phyloP scores from a whole-genome alignment of 53 echinoderm and acorn worm genomes.

The Astropecten irregularis region DNA sequence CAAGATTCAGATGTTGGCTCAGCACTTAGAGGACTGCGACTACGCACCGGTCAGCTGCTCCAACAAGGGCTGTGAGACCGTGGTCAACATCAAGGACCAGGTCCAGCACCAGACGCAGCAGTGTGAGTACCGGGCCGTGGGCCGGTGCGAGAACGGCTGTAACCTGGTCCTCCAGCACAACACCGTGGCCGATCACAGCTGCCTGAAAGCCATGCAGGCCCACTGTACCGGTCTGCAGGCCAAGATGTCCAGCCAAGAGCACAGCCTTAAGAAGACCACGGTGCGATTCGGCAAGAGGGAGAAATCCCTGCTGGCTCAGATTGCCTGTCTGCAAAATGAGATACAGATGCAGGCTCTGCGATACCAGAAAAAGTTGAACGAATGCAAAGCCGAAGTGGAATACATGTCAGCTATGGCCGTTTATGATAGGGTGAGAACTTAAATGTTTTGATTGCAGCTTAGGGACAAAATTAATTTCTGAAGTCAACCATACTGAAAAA shows the following conservation, averaged over 20 bases:
- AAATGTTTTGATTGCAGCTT: no score
- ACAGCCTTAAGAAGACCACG: slow-evolving; percentile 82
- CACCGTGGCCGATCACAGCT: slow-evolving; percentile 79
- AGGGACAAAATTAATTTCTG: no score
- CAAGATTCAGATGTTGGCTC: slow-evolving; percentile 83
- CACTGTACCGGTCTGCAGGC: slow-evolving; percentile 74
- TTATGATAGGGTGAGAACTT: slow-evolving; percentile 82
- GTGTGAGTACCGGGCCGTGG: slow-evolving; percentile 95
- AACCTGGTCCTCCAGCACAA: slow-evolving; percentile 81
- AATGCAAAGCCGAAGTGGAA: slow-evolving; percentile 93
- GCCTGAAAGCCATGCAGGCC: slow-evolving; percentile 86
- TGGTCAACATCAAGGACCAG: slow-evolving; percentile 88
- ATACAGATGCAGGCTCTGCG: slow-evolving; percentile 97
- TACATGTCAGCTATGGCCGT: slow-evolving; percentile 83
- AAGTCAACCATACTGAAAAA: no score
- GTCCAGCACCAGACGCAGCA: slow-evolving; percentile 82
- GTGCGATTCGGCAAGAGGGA: slow-evolving; percentile 87
- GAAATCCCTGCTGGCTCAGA: slow-evolving; percentile 89
- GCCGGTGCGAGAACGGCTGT: slow-evolving; percentile 92
- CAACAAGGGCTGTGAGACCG: slow-evolving; percentile 88
- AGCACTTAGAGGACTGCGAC: slow-evolving; percentile 95
- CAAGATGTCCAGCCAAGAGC: slow-evolving; percentile 87
- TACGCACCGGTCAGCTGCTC: slow-evolving; percentile 84
- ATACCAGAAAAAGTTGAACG: slow-evolving; percentile 96
- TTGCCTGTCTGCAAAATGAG: slow-evolving; percentile 96